Conservation (phyloP, 2,797 vertebrate species). For the Manis javanica region DNA sequence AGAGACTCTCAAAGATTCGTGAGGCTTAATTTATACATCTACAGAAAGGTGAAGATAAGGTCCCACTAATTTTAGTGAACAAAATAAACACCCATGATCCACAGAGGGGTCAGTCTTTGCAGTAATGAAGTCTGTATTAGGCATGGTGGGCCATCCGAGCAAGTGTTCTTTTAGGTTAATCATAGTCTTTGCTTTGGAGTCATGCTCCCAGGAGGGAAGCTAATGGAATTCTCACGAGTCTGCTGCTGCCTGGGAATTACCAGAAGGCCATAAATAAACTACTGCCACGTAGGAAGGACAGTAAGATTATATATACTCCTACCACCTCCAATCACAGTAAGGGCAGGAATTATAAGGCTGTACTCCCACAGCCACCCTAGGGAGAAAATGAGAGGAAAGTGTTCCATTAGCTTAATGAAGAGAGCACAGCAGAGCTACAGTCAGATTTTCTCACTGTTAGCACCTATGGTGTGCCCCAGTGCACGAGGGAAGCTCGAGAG, state of each 20-base stretch:
- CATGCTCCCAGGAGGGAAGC: constrained; percentile 82
- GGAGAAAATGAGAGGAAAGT: constrained; percentile 91
- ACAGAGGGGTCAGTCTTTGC: constrained; percentile 63
- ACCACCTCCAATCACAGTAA: constrained; percentile 89
- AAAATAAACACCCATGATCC: background rate
- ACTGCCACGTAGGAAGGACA: constrained; percentile 87
- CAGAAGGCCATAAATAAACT: constrained; percentile 89
- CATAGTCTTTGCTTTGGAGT: constrained; percentile 83
- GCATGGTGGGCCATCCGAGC: constrained; percentile 78
- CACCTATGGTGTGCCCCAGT: constrained; percentile 84
- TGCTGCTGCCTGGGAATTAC: constrained; percentile 85
- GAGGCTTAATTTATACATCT: background rate
- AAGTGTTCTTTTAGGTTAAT: constrained; percentile 83
- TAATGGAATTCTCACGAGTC: constrained; percentile 86
- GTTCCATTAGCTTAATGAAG: constrained; percentile 92
- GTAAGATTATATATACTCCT: constrained; percentile 90
- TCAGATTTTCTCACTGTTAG: constrained; percentile 88
- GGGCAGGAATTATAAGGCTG: constrained; percentile 90
- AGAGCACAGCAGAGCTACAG: constrained; percentile 83
- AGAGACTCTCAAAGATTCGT: background rate
- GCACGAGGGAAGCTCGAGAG: constrained; percentile 81
- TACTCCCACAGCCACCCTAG: constrained; percentile 88
- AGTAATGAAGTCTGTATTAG: constrained; percentile 74
- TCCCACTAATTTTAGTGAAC: constrained; percentile 8
- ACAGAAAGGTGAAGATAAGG: constrained; percentile 52